Conservation (phyloP, 2,888 invertebrate genomes). For the Iphiclides podalirius region DNA sequence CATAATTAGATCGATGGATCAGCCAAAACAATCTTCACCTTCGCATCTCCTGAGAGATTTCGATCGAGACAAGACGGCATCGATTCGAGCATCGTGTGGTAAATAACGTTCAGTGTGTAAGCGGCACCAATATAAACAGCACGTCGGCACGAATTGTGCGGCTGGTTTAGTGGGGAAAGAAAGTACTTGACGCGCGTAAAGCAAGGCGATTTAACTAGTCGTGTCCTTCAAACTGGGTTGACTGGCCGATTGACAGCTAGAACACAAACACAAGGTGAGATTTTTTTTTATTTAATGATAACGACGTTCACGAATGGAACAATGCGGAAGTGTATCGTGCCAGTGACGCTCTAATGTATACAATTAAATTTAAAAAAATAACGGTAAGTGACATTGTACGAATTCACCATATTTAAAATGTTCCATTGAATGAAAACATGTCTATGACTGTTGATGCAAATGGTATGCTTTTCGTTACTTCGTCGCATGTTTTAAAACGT, state of each 20-base stretch:
- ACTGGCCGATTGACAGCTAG: constrained; percentile 23
- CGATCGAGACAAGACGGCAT: constrained; percentile 20
- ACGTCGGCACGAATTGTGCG: constrained; percentile 18
- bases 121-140: constrained; percentile 21
- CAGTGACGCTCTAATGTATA: constrained; percentile 2
- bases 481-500: too few species aligned
- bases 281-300: constrained; percentile 12
- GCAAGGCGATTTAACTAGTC: constrained; percentile 5
- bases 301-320: not conserved
- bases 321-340: constrained; percentile 2
- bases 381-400: too few species aligned
- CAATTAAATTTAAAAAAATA: too few species aligned
- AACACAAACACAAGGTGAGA: constrained; percentile 20
- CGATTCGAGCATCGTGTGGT: constrained; percentile 27
- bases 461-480: too few species aligned
- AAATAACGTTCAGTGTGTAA: constrained; percentile 28
- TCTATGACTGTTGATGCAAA: too few species aligned
- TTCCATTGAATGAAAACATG: too few species aligned
- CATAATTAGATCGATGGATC: constrained; percentile 11
- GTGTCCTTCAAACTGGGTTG: constrained; percentile 13
- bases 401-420: too few species aligned
- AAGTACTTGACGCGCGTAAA: constrained; percentile 16
- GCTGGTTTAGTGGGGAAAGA: too few species aligned
- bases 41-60: constrained; percentile 19
- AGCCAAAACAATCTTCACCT: constrained; percentile 13